These are phyloP conservation scores for Hippocampus guttulatus DNA, from an alignment of 2,113 vertebrate genomes.

Conservation along the genomic window DNA sequence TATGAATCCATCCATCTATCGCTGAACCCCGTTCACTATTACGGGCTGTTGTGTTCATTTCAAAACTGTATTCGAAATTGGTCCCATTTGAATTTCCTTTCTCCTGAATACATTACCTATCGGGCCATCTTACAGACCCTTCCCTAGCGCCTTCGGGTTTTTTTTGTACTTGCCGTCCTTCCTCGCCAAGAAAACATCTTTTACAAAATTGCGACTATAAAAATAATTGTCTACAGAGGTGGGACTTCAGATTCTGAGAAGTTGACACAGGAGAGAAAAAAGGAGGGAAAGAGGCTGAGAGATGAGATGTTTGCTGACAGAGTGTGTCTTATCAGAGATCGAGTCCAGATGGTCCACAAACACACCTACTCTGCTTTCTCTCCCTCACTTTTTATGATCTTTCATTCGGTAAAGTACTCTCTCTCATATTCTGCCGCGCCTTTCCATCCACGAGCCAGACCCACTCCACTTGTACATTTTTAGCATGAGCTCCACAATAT, in stretches of 20 bases:
- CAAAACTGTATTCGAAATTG: background rate
- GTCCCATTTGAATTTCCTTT: background rate
- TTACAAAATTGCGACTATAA: too few species aligned
- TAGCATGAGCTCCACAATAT: background rate
- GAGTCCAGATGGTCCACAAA: conserved; percentile 58
- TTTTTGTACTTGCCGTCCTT: too few species aligned
- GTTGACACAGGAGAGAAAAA: conserved; percentile 11
- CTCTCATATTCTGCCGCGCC: background rate
- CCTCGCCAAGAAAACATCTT: too few species aligned
- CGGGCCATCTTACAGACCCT: too few species aligned
- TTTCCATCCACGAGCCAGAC: background rate
- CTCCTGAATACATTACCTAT: background rate
- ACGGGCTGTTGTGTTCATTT: background rate
- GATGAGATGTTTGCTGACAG: conserved; percentile 58
- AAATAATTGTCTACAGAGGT: too few species aligned
- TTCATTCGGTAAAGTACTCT: background rate
- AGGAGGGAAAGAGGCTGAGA: conserved; percentile 22
- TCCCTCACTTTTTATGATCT: background rate
- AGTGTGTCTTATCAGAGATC: conserved; percentile 58
- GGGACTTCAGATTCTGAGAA: background rate
- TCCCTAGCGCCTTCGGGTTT: too few species aligned
- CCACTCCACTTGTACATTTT: background rate
- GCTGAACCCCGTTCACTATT: too few species aligned
- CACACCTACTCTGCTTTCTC: conserved; percentile 30
- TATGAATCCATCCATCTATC: background rate